Evolutionary conservation across 92 coral and sea anemone species (phyloP).

Genomic region (Porites evermanni): DNA sequence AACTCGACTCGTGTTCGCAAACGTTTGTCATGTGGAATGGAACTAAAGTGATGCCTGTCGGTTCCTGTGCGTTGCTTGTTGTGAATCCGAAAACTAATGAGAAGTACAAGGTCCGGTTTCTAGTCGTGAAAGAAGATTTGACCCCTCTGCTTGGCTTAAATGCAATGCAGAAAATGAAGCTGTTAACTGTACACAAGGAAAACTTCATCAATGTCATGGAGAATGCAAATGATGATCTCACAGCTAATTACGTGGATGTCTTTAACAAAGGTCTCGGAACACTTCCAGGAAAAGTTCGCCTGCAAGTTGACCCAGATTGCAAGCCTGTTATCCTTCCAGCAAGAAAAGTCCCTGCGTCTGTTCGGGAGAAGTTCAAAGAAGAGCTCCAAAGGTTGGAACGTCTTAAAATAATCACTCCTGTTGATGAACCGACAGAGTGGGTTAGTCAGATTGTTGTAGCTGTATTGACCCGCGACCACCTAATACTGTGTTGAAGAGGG

Average conservation of each 20-base stretch:
- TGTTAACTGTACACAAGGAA: constrained; percentile 55
- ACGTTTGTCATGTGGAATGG: too few relatives aligned
- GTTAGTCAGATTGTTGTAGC: too few relatives aligned
- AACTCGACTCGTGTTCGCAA: too few relatives aligned
- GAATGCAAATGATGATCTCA: constrained; percentile 19
- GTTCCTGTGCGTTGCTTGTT: too few relatives aligned
- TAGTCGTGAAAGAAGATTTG: constrained; percentile 47
- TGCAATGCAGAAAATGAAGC: constrained; percentile 43
- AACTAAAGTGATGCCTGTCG: too few relatives aligned
- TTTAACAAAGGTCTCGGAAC: constrained; percentile 45
- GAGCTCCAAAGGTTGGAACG: constrained; percentile 37
- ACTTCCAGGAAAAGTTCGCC: constrained; percentile 55
- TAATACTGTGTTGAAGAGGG: too few relatives aligned
- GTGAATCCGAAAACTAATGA: background rate
- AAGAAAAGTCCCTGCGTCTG: constrained; percentile 44
- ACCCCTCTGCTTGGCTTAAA: constrained; percentile 40
- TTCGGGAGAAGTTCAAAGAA: constrained; percentile 32
- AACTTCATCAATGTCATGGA: constrained; percentile 39
- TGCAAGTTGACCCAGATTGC: constrained; percentile 34
- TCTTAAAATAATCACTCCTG: too few relatives aligned
- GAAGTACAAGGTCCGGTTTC: constrained; percentile 46
- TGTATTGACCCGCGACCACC: too few relatives aligned
- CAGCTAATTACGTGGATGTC: constrained; percentile 41
- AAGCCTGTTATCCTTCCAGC: constrained; percentile 39
- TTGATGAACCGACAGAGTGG: too few relatives aligned